A percentile compares a stretch with the other conserved stretches of the same genome.
These are phyloP conservation scores for Clarias platycephalus DNA, from an alignment of 2,797 vertebrate genomes.

Conservation along the genomic window DNA sequence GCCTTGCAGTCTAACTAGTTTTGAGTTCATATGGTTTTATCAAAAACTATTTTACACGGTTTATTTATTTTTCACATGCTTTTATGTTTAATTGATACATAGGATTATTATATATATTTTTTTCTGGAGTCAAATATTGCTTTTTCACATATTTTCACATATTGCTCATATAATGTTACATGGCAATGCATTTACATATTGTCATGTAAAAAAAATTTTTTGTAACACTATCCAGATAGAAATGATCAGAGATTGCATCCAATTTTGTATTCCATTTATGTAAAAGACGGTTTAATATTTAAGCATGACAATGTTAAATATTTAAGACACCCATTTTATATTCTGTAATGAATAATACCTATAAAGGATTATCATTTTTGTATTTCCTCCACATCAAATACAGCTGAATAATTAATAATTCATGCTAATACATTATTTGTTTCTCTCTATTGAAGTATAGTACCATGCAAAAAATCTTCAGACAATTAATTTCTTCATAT, in stretches of 20 bases:
- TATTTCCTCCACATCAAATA: not conserved
- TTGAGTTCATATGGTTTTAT: too few relatives aligned
- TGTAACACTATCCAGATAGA: not conserved
- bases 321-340: slow-evolving; percentile 1
- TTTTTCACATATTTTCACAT: not conserved
- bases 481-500: too few relatives aligned
- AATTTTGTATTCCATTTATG: not conserved
- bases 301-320: slow-evolving; percentile 4
- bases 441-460: not conserved
- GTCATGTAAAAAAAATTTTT: not conserved
- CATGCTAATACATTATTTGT: not conserved
- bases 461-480: too few relatives aligned
- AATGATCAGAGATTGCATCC: not conserved
- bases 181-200: not conserved
- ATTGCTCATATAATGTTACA: not conserved
- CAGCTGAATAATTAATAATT: slow-evolving; percentile 11
- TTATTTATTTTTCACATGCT: not conserved
- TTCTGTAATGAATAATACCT: not conserved
- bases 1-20: not conserved
- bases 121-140: not conserved
- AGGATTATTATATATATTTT: not conserved
- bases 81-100: not conserved
- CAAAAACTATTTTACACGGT: too few relatives aligned
- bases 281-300: not conserved
- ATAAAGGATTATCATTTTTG: not conserved